Base-by-base conservation (phyloP, 1,140 invertebrate species). In the Himalopsyche phryganea region DNA sequence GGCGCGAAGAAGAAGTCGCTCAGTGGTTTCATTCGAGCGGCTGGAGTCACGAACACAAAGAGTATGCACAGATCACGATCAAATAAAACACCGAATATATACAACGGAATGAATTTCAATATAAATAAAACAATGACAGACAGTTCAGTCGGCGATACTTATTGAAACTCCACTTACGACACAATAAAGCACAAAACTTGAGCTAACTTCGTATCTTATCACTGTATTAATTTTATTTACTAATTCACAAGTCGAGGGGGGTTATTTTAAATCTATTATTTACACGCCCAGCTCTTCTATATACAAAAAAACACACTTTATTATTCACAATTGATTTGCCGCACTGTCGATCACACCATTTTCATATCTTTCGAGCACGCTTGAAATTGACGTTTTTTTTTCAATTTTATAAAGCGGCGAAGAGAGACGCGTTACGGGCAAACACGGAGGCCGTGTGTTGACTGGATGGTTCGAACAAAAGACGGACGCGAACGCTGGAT, bases 1-100 rank as follows among this genome's bases (percentile, higher is more conserved):
- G 81, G 76, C 73, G 82, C 79, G 71, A 83, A 82, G 78, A 84
- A 83, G 71, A 84, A 79, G 71, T 83, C 82, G 80, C 82, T 81
- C 79, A 83, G 82, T 75, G 83, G 82, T 82, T 83, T 84, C 83
- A 84, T 83, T 71, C 81, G 82, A 81, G 81, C 72, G 68, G 75
- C 73, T 54, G 23, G 11, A 4, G 38, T 11, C 38, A 13, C 38
- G 23, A 28, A 20, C 6, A 54, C 51, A 54, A 54, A n/a, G n/a
- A n/a, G n/a, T n/a, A n/a, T n/a, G n/a, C n/a, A n/a, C n/a, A n/a
- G n/a, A n/a, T 9, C 23, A 28, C 23, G 3, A 28, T 28, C 23
- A 28, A 46, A 54, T 32, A 53, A 44, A 15, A 45, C 38, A 40
- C 38, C 3, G 38, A 3, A 54, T 54, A 54, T 6, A 54, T 33